phyloP scores from a whole-genome alignment of 2,797 vertebrate genomes.

The Enteromius viviparus region DNA sequence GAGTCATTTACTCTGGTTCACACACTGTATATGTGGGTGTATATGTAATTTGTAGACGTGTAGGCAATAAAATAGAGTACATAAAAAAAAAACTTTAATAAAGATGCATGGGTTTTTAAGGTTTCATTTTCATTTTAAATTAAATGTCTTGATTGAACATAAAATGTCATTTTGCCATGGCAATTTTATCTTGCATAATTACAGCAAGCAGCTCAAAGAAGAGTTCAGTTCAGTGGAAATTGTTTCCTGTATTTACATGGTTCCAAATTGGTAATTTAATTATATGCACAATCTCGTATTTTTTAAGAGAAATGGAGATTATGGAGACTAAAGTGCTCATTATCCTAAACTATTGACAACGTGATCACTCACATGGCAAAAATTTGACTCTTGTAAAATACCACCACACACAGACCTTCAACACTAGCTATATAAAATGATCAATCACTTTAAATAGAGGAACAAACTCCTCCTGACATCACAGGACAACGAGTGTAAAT shows the following conservation, averaged over 20 bases:
- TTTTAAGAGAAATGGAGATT: background rate
- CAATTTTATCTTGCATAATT: background rate
- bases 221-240: background rate
- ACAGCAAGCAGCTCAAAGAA: background rate
- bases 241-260: background rate
- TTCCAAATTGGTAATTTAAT: background rate
- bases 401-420: conserved; percentile 25
- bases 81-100: background rate
- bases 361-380: background rate
- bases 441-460: conserved; percentile 28
- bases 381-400: background rate
- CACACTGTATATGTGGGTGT: background rate
- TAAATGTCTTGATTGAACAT: background rate
- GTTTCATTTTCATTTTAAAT: background rate
- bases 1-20: background rate
- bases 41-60: conserved; percentile 4
- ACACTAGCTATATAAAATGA: background rate
- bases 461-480: conserved; percentile 26
- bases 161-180: background rate
- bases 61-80: background rate
- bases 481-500: conserved; percentile 26
- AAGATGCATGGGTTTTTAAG: background rate
- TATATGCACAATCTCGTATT: background rate
- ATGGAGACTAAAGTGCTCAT: background rate
- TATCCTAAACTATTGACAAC: background rate